phyloP scores from a whole-genome alignment of 1,140 invertebrate species.

The Mizuhopecten yessoensis region DNA sequence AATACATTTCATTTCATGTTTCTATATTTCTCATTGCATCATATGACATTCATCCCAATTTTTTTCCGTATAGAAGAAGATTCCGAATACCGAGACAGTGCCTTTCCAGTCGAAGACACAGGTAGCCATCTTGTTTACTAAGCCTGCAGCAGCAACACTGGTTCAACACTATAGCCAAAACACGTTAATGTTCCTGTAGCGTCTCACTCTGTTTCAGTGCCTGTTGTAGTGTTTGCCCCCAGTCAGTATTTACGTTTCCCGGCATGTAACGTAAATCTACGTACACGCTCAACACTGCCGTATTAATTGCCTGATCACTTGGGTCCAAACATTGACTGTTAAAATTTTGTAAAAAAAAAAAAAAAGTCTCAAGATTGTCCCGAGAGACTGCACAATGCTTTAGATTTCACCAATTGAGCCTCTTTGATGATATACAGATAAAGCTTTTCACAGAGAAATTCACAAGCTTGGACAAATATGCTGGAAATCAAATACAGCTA shows the following conservation, averaged over 20 bases:
- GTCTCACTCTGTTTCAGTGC: background rate
- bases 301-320: background rate
- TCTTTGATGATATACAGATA: too few species aligned
- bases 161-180: background rate
- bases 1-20: background rate
- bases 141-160: background rate
- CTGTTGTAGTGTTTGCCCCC: background rate
- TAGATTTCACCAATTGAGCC: too few species aligned
- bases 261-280: background rate
- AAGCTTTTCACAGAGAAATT: too few species aligned
- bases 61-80: slow-evolving; percentile 11
- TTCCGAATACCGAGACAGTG: background rate
- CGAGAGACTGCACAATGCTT: too few species aligned
- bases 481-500: background rate
- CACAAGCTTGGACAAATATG: background rate
- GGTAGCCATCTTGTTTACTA: slow-evolving; percentile 17
- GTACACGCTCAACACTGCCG: background rate
- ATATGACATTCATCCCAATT: background rate
- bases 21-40: background rate
- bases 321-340: background rate
- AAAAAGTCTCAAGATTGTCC: too few species aligned
- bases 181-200: background rate
- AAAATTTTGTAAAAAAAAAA: too few species aligned
- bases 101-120: background rate
- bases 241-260: background rate